phyloP scores from a whole-genome alignment of 2,113 vertebrate species.

The Hypanus sabinus region DNA sequence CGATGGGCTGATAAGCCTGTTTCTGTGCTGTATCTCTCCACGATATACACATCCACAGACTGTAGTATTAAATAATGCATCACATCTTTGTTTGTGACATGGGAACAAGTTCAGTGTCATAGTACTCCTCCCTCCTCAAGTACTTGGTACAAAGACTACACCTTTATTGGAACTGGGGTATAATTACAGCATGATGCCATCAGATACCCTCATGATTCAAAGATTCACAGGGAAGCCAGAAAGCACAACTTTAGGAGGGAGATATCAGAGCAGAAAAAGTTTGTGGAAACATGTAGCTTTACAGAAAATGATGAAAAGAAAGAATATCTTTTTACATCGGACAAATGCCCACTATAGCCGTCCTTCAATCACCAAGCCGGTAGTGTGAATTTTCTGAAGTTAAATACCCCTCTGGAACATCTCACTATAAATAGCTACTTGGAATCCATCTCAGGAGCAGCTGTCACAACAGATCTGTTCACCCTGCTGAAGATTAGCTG shows the following conservation, averaged over 20 bases:
- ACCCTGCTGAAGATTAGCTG: background rate
- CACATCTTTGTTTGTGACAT: background rate
- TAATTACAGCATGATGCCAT: background rate
- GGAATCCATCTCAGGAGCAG: constrained; percentile 33
- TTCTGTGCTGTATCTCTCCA: no score
- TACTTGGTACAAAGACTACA: background rate
- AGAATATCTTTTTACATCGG: background rate
- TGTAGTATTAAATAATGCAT: background rate
- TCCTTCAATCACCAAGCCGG: background rate
- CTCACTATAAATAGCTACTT: constrained; percentile 39
- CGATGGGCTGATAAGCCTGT: no score
- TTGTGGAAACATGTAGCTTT: no score
- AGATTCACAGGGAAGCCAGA: background rate
- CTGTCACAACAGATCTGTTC: constrained; percentile 38
- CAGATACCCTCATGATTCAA: background rate
- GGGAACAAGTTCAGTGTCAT: background rate
- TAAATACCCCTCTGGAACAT: constrained; percentile 9
- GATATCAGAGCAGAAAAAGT: background rate
- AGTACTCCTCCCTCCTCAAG: background rate
- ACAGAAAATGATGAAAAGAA: background rate
- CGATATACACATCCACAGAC: background rate
- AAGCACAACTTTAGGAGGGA: background rate
- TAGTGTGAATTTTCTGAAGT: background rate
- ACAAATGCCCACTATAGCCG: background rate
- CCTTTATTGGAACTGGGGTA: background rate